These are phyloP conservation scores for Drosophila pullipes DNA, from an alignment of 2,888 invertebrate genomes.

Conservation along the genomic window DNA sequence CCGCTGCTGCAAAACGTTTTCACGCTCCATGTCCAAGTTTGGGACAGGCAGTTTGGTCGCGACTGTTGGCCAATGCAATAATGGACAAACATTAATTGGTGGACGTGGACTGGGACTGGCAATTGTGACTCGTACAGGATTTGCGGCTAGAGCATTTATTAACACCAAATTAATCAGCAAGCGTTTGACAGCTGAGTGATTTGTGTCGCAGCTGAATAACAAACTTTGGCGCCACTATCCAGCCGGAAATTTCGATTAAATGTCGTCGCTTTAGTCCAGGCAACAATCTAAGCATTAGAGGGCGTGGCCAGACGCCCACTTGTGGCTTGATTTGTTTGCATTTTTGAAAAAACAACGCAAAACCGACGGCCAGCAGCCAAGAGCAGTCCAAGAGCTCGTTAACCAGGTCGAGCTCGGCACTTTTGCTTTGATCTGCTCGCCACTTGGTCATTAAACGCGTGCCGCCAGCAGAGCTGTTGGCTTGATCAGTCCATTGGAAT, in stretches of 20 bases:
- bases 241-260: slow-evolving; percentile 65
- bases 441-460: slow-evolving; percentile 68
- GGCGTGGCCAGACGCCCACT: slow-evolving; percentile 67
- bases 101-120: slow-evolving; percentile 37
- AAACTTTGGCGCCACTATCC: slow-evolving; percentile 66
- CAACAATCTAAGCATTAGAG: slow-evolving; percentile 8
- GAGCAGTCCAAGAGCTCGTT: slow-evolving; percentile 55
- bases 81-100: slow-evolving; percentile 63
- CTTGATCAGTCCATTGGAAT: slow-evolving; percentile 26
- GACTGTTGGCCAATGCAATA: slow-evolving; percentile 50
- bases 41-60: slow-evolving; percentile 47
- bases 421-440: slow-evolving; percentile 61
- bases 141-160: slow-evolving; percentile 64
- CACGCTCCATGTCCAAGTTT: slow-evolving; percentile 77
- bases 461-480: slow-evolving; percentile 59
- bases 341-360: slow-evolving; percentile 17
- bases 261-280: slow-evolving; percentile 36
- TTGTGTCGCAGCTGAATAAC: slow-evolving; percentile 57
- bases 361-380: slow-evolving; percentile 47
- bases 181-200: slow-evolving; percentile 79
- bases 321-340: slow-evolving; percentile 63
- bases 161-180: slow-evolving; percentile 79
- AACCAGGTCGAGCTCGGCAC: slow-evolving; percentile 58
- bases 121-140: slow-evolving; percentile 36
- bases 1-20: slow-evolving; percentile 62